Percentiles rank a stretch among this genome's conserved stretches.
Evolutionary conservation across 2,113 vertebrate species (phyloP).

Genomic region (Asarcornis scutulata): DNA sequence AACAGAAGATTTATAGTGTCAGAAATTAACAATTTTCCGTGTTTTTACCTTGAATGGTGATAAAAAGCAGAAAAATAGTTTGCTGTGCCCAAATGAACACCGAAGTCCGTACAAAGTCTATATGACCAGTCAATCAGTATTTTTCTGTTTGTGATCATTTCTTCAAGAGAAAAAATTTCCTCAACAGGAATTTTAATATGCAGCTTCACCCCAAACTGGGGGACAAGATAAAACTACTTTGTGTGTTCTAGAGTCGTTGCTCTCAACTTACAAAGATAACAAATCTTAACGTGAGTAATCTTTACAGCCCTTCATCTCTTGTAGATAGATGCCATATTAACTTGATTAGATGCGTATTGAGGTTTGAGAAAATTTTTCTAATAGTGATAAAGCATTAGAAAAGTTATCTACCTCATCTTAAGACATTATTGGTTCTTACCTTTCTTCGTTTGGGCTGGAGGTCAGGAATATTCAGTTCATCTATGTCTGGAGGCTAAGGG

Average conservation of each 20-base stretch:
- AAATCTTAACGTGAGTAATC: background rate
- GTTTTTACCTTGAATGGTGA: background rate
- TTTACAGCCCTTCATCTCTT: background rate
- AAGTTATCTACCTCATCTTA: background rate
- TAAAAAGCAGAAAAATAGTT: rapidly evolving
- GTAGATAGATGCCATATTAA: background rate
- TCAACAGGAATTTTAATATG: background rate
- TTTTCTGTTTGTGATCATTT: background rate
- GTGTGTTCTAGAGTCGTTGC: background rate
- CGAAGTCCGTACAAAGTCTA: background rate
- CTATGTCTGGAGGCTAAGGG: slow-evolving; percentile 83
- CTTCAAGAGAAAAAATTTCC: background rate
- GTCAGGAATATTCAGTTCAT: slow-evolving; percentile 72
- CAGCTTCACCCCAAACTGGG: background rate
- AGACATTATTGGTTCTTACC: slow-evolving; percentile 74
- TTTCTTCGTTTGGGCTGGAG: slow-evolving; percentile 84
- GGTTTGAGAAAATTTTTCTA: background rate
- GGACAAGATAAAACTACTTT: background rate
- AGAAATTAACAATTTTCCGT: background rate
- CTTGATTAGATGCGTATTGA: background rate
- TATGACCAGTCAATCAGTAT: background rate
- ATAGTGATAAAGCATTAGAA: background rate
- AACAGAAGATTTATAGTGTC: background rate
- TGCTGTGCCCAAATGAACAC: background rate
- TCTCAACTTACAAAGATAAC: background rate